Conservation (phyloP, 1,140 invertebrate species). For the Drosophila punjabiensis region DNA sequence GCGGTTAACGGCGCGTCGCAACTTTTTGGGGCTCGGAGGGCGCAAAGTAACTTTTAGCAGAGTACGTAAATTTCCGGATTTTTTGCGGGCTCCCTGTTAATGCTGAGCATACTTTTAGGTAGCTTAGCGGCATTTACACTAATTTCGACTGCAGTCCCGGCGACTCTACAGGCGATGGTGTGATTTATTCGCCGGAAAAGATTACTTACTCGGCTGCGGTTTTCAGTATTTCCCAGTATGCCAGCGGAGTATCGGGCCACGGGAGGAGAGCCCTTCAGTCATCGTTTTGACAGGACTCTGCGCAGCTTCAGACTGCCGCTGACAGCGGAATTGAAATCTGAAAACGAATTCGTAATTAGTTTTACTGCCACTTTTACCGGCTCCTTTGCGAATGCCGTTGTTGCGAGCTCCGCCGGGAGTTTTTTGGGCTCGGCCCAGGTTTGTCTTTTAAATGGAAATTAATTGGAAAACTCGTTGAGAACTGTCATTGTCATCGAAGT, state of each 20-base stretch:
- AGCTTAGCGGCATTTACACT: constrained; percentile 83
- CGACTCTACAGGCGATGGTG: constrained; percentile 69
- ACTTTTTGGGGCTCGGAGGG: constrained; percentile 47
- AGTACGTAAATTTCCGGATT: constrained; percentile 71
- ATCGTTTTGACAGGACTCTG: constrained; percentile 61
- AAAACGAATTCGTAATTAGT: constrained; percentile 85
- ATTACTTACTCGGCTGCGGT: constrained; percentile 77
- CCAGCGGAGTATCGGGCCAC: constrained; percentile 11
- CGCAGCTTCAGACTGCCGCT: constrained; percentile 55
- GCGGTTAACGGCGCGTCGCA: constrained; percentile 81
- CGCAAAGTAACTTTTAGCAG: constrained; percentile 78
- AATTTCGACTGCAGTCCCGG: constrained; percentile 69
- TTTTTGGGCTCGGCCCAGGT: constrained; percentile 42
- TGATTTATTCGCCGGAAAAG: constrained; percentile 85
- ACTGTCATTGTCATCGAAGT: constrained; percentile 51
- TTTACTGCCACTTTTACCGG: constrained; percentile 73
- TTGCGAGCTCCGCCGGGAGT: constrained; percentile 45
- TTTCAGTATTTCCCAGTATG: constrained; percentile 14
- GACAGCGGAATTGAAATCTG: constrained; percentile 79
- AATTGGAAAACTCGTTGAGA: constrained; percentile 76
- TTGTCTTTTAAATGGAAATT: constrained; percentile 66
- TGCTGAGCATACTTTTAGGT: constrained; percentile 80
- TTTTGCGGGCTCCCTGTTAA: constrained; percentile 50
- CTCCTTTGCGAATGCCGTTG: constrained; percentile 25
- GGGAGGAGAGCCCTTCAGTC: constrained; percentile 24